Base-by-base conservation (phyloP, 1,140 invertebrate genomes). In the Papilio polytes region DNA sequence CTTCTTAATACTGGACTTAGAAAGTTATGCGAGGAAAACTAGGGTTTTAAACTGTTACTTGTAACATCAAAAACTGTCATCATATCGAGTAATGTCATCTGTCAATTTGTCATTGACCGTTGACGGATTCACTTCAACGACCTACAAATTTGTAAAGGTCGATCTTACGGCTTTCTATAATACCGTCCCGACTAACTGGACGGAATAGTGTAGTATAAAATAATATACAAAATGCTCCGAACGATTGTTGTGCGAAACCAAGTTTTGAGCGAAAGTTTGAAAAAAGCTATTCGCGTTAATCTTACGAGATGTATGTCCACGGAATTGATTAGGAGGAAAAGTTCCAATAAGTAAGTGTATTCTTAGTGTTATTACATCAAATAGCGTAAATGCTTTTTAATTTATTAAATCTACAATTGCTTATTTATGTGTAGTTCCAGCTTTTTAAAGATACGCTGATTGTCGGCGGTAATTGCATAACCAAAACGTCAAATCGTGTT, bases 211-310 rank as follows among this genome's bases (percentile, higher is more conserved):
- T 85, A 89, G 85, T 82, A 80, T 82, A 88, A 82, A 84, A 85
- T 66, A 80, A 82, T 87, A 87, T 84, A 81, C 90, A 95, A 95
- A 91, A 97, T 97, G 96, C 95, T 96, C 94, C 96, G 96, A 95
- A 97, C 96, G 87, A 95, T 96, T 90, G 92, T 96, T 84, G 90
- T 96, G 91, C 96, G 96, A 95, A 97, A 96, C 88, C 96, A 96
- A 86, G 93, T 96, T 82, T 89, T 96, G 84, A 96, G 95, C 85
- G 94, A 95, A 85, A 95, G 95, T 85, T 85, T 96, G 22, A 96
- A 95, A 91, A 96, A 95, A 94, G 92, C 94, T 82, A 87, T 96
- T 59, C 92, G 96, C 83, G 94, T 89, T 74, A 97, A 96, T 90
- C 84, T 95, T 83, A 93, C 96, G 74, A 96, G 96, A 92, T 96